A percentile compares a stretch with the other conserved stretches of the same genome.
phyloP scores from a whole-genome alignment of 1,140 invertebrate genomes.

The Stratiolaelaps scimitus region DNA sequence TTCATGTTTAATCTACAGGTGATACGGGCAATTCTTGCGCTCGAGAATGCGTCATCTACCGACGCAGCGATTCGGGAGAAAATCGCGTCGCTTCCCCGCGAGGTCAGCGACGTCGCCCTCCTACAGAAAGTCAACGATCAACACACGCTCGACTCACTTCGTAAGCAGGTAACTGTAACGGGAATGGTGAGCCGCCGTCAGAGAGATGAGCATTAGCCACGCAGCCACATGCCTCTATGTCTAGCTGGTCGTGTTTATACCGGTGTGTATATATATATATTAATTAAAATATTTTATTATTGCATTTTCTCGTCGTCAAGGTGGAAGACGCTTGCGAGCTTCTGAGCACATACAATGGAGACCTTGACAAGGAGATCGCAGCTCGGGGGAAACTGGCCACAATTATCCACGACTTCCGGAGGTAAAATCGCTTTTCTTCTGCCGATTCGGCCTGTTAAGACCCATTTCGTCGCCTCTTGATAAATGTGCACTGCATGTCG shows the following conservation, averaged over 20 bases:
- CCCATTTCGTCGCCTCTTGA: too few species aligned
- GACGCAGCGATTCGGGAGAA: slow-evolving; percentile 80
- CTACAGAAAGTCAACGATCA: slow-evolving; percentile 53
- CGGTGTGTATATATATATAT: too few species aligned
- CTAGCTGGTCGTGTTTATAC: too few species aligned
- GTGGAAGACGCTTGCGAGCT: slow-evolving; percentile 74
- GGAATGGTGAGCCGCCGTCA: too few species aligned
- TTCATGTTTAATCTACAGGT: too few species aligned
- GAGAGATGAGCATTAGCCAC: too few species aligned
- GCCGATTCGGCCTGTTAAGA: too few species aligned
- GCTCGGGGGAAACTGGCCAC: slow-evolving; percentile 63
- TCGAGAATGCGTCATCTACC: slow-evolving; percentile 84
- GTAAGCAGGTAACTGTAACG: not conserved
- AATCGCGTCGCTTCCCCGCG: slow-evolving; percentile 79
- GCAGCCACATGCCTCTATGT: too few species aligned
- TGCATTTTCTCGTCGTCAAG: slow-evolving; percentile 44
- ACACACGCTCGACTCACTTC: slow-evolving; percentile 17
- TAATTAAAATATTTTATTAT: too few species aligned
- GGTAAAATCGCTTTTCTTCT: too few species aligned
- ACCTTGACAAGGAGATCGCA: slow-evolving; percentile 72
- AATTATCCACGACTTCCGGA: slow-evolving; percentile 79
- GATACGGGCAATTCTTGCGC: slow-evolving; percentile 53
- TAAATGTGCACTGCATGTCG: too few species aligned
- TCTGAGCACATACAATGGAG: slow-evolving; percentile 72
- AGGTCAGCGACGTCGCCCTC: slow-evolving; percentile 78